A percentile compares a stretch with the other conserved stretches of the same genome.
These are phyloP conservation scores for Poliocrania exsul DNA, from an alignment of 2,797 vertebrate genomes.

Conservation along the genomic window DNA sequence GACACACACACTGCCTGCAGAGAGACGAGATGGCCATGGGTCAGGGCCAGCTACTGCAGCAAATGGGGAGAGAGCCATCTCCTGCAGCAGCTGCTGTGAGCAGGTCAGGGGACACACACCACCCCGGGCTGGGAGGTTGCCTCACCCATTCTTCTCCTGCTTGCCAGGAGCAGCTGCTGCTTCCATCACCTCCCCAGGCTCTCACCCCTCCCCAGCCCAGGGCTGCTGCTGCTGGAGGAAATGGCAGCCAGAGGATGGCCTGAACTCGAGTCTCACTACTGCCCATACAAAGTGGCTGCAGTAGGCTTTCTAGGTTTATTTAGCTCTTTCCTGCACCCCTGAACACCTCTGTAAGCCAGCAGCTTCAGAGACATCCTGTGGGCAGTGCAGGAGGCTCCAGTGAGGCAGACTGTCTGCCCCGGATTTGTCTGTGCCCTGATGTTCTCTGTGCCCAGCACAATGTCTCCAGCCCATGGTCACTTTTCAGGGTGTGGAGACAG, in stretches of 20 bases:
- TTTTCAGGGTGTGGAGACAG: neutral
- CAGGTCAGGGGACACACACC: accelerated
- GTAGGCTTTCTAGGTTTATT: neutral
- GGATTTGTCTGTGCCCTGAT: accelerated
- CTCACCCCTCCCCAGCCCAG: neutral
- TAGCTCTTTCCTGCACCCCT: neutral
- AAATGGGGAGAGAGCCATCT: too few species aligned
- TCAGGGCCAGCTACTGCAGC: neutral
- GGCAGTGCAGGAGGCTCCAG: neutral
- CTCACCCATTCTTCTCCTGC: neutral
- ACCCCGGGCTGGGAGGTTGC: accelerated
- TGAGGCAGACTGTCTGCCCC: accelerated
- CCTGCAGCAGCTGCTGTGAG: neutral
- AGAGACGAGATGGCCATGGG: neutral
- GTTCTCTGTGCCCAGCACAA: accelerated
- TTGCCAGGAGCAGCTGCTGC: neutral
- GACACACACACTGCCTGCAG: neutral
- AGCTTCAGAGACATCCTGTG: neutral
- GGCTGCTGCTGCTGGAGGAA: neutral
- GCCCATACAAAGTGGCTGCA: accelerated
- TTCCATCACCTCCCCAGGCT: neutral
- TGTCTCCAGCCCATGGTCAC: neutral
- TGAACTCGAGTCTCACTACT: accelerated
- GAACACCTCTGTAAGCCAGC: neutral
- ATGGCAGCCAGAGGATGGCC: accelerated